These are phyloP conservation scores for Rhogogaster chlorosoma DNA, from an alignment of 2,888 invertebrate genomes.

Conservation along the genomic window DNA sequence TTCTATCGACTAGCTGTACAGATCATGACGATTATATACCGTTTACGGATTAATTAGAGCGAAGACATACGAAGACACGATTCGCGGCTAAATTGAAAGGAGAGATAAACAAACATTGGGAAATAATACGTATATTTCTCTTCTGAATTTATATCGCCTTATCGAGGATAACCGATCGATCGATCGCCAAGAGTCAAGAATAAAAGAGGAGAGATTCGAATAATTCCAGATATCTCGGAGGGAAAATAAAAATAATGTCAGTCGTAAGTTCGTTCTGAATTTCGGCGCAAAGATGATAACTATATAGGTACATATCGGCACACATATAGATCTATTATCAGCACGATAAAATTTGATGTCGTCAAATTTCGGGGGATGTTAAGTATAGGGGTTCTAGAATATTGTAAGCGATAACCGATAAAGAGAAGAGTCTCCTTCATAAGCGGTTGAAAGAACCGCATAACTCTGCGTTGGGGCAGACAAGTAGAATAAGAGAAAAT, in stretches of 20 bases:
- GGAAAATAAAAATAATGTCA: neutral
- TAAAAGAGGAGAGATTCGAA: neutral
- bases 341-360: slow-evolving; percentile 2
- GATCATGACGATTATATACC: slow-evolving; percentile 28
- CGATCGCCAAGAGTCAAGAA: neutral
- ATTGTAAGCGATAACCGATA: slow-evolving; percentile 57
- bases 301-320: neutral
- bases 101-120: neutral
- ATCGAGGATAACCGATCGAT: neutral
- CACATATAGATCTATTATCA: neutral
- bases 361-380: neutral
- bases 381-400: neutral
- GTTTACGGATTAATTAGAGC: slow-evolving; percentile 33
- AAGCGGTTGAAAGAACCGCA: slow-evolving; percentile 69
- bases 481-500: slow-evolving; percentile 74
- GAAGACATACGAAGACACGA: neutral
- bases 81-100: neutral
- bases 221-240: neutral
- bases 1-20: slow-evolving; percentile 24
- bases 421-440: slow-evolving; percentile 67
- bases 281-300: neutral
- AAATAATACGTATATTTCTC: neutral
- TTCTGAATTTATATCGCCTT: neutral
- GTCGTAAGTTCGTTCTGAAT: neutral
- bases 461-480: slow-evolving; percentile 69